Evolutionary conservation across 2,113 vertebrate species (phyloP).

Genomic region (Calyptomena viridis): DNA sequence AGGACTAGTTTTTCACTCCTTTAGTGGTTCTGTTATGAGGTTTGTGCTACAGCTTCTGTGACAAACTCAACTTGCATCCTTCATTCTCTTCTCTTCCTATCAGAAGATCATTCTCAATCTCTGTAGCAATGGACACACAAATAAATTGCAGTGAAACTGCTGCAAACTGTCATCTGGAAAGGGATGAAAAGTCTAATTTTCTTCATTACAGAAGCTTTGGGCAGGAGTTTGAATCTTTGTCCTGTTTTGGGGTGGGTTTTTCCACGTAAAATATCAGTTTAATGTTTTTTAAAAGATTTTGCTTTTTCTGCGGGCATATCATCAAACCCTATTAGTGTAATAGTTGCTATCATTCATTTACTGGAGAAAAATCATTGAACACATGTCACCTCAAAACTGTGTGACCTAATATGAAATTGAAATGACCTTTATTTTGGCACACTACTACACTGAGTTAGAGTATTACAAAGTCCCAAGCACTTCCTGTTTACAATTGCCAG

Average conservation of each 20-base stretch:
- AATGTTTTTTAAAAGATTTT: conserved; percentile 20
- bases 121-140: neutral
- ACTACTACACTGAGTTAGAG: conserved; percentile 13
- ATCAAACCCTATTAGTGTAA: conserved; percentile 55
- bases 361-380: conserved; percentile 60
- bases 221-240: neutral
- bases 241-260: neutral
- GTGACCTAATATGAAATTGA: conserved; percentile 60
- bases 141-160: neutral
- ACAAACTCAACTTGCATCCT: neutral
- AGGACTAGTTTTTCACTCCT: neutral
- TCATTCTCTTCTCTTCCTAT: neutral
- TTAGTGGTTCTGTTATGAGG: neutral
- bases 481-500: conserved; percentile 34
- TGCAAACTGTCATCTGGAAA: neutral
- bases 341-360: conserved; percentile 54
- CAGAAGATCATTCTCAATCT: neutral
- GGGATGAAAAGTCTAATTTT: neutral
- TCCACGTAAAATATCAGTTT: conserved; percentile 5
- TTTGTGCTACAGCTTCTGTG: neutral
- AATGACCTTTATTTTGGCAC: conserved; percentile 68
- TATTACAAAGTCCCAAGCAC: conserved; percentile 12
- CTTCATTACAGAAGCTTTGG: neutral
- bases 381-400: conserved; percentile 59
- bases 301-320: conserved; percentile 4